These are phyloP conservation scores for Gadopsis marmoratus DNA, from an alignment of 2,797 vertebrate genomes.

Conservation along the genomic window DNA sequence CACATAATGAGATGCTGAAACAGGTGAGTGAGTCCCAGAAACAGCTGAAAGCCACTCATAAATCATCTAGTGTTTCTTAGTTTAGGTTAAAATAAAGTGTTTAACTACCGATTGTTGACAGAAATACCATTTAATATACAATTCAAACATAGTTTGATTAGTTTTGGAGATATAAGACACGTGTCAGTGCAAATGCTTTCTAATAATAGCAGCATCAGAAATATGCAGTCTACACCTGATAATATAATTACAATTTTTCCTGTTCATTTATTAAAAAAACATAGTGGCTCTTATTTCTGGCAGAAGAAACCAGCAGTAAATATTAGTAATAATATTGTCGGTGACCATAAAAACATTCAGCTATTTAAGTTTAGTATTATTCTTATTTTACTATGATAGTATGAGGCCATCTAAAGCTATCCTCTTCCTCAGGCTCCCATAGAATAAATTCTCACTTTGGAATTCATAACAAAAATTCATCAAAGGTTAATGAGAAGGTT, in stretches of 20 bases:
- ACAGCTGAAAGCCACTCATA: constrained; percentile 57
- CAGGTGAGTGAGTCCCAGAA: constrained; percentile 64
- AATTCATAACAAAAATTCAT: constrained; percentile 41
- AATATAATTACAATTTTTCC: neutral
- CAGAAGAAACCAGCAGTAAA: constrained; percentile 24
- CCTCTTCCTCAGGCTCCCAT: constrained; percentile 16
- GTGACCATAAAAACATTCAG: constrained; percentile 20
- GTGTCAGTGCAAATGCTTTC: neutral
- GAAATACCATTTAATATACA: constrained; percentile 8
- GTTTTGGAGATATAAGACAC: neutral
- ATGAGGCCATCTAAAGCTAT: constrained; percentile 20
- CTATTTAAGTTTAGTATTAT: constrained; percentile 13
- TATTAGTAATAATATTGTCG: constrained; percentile 31
- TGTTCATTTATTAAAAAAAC: neutral
- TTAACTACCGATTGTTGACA: neutral
- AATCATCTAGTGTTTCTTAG: constrained; percentile 26
- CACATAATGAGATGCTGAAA: constrained; percentile 46
- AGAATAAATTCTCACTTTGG: constrained; percentile 55
- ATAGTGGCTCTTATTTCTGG: constrained; percentile 30
- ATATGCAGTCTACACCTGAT: neutral
- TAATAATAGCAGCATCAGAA: neutral
- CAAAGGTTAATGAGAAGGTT: constrained; percentile 30
- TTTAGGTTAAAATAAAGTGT: constrained; percentile 22
- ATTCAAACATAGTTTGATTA: neutral
- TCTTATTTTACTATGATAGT: constrained; percentile 28